Evolutionary conservation across 1,140 invertebrate genomes (phyloP).

Genomic region (Papilio glaucus): DNA sequence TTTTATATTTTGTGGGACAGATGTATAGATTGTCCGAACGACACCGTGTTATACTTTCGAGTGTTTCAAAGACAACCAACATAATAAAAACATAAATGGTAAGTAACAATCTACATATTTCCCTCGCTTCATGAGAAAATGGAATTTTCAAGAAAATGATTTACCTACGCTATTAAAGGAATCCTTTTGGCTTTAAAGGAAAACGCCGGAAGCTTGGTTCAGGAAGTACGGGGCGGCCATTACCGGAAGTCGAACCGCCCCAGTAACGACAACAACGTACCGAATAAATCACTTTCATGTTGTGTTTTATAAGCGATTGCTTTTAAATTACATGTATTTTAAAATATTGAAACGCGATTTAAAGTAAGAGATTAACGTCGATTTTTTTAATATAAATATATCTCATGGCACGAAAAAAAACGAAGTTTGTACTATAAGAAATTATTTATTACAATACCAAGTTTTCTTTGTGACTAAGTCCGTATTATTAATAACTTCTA

Average conservation of each 20-base stretch:
- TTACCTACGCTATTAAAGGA: constrained; percentile 35
- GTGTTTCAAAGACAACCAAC: background rate
- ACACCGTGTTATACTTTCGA: no score
- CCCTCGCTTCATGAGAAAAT: constrained; percentile 14
- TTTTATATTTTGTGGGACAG: no score
- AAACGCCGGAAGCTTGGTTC: constrained; percentile 55
- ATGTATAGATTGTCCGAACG: no score
- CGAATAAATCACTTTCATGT: constrained; percentile 57
- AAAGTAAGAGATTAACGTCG: no score
- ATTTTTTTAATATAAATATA: background rate
- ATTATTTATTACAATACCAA: no score
- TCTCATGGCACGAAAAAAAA: no score
- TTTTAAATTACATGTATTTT: constrained; percentile 28
- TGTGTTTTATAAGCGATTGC: constrained; percentile 11
- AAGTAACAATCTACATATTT: background rate
- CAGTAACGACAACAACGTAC: constrained; percentile 50
- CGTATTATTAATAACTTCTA: no score
- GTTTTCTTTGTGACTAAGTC: no score
- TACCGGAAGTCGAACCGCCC: constrained; percentile 49
- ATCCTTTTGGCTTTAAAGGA: constrained; percentile 50
- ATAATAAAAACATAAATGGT: background rate
- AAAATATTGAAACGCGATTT: no score
- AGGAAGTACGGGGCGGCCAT: constrained; percentile 53
- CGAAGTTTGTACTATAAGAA: background rate
- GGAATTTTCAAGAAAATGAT: constrained; percentile 30